These are phyloP conservation scores for Penaeus monodon DNA, from an alignment of 2,888 invertebrate genomes.

Conservation along the genomic window DNA sequence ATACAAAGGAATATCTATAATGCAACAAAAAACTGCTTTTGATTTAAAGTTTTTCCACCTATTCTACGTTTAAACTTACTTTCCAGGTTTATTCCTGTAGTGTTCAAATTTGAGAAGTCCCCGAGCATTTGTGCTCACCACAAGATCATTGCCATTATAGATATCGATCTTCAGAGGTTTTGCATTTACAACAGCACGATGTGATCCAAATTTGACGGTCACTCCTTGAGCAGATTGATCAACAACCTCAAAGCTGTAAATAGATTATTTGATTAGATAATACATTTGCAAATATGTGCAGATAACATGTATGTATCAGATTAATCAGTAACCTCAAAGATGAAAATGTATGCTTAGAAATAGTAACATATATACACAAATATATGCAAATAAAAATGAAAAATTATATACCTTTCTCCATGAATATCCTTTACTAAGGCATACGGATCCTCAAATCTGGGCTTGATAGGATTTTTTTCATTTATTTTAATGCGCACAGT, in stretches of 20 bases:
- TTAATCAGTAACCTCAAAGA: background rate
- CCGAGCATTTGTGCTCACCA: slow-evolving; percentile 86
- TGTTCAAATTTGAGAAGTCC: slow-evolving; percentile 95
- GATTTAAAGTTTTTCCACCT: background rate
- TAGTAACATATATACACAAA: no score
- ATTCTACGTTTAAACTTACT: slow-evolving; percentile 68
- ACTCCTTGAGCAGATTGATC: slow-evolving; percentile 75
- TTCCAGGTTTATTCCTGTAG: slow-evolving; percentile 78
- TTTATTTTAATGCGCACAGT: slow-evolving; percentile 87
- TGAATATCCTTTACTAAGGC: slow-evolving; percentile 49
- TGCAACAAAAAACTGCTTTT: background rate
- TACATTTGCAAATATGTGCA: background rate
- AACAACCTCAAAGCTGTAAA: slow-evolving; percentile 73
- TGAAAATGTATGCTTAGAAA: no score
- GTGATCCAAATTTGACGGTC: slow-evolving; percentile 74
- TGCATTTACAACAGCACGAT: slow-evolving; percentile 78
- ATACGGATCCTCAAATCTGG: slow-evolving; percentile 71
- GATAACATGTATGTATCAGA: background rate
- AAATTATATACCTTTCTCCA: slow-evolving; percentile 43
- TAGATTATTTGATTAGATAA: background rate
- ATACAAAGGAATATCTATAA: no score
- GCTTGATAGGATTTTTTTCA: slow-evolving; percentile 80
- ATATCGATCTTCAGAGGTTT: slow-evolving; percentile 90
- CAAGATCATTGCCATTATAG: slow-evolving; percentile 78
- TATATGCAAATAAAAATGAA: no score